phyloP scores from a whole-genome alignment of 2,113 vertebrate species.

The Mugil cephalus region DNA sequence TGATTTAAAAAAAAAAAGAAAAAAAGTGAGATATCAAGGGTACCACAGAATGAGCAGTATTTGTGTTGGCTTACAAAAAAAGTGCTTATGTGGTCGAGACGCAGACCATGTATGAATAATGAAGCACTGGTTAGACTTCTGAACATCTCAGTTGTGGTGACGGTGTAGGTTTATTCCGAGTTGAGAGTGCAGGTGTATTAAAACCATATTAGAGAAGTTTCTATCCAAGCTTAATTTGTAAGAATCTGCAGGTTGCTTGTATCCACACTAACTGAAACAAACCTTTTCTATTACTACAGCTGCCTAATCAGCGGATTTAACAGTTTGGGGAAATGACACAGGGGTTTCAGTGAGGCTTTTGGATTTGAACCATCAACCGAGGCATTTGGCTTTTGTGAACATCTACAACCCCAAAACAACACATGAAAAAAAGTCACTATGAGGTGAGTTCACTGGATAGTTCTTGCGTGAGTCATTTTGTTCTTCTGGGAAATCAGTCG shows the following conservation, averaged over 20 bases:
- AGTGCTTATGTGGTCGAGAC: neutral
- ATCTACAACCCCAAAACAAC: slow-evolving; percentile 7
- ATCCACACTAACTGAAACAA: slow-evolving; percentile 3
- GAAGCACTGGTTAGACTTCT: neutral
- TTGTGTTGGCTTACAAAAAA: neutral
- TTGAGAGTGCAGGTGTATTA: slow-evolving; percentile 13
- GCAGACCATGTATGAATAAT: neutral
- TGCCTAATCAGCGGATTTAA: slow-evolving; percentile 6
- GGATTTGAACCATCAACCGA: slow-evolving; percentile 9
- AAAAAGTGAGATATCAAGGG: too few relatives aligned
- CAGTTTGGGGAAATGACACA: neutral
- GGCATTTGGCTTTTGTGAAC: neutral
- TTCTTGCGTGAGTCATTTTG: slow-evolving; percentile 61
- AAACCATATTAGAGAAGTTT: too few relatives aligned
- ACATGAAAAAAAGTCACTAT: neutral
- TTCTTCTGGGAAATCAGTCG: slow-evolving; percentile 60
- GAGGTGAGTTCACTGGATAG: slow-evolving; percentile 17
- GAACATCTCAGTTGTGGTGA: neutral
- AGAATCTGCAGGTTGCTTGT: slow-evolving; percentile 11
- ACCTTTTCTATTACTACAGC: slow-evolving; percentile 7
- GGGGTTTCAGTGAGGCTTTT: slow-evolving; percentile 18
- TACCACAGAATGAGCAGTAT: too few relatives aligned
- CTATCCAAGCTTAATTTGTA: slow-evolving; percentile 4
- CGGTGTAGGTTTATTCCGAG: neutral
- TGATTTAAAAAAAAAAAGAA: neutral